These are phyloP conservation scores for Clanis bilineata DNA, from an alignment of 2,888 invertebrate species.

Conservation along the genomic window DNA sequence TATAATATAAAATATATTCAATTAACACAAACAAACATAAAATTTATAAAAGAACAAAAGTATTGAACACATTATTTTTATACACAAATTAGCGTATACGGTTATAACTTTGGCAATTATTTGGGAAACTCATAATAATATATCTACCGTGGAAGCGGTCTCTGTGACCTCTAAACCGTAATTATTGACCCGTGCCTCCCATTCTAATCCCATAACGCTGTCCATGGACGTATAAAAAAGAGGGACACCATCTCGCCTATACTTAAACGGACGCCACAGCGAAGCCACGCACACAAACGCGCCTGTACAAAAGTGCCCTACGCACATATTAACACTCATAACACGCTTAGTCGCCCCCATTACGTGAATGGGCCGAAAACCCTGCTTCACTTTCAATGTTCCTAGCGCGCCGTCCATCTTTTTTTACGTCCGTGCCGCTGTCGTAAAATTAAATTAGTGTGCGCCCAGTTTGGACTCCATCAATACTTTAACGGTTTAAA, in stretches of 20 bases:
- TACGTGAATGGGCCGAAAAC: no score
- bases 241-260: no score
- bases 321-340: no score
- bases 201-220: slow-evolving; percentile 39
- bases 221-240: no score
- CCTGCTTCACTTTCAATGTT: no score
- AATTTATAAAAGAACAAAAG: no score
- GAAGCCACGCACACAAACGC: no score
- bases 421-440: slow-evolving; percentile 39
- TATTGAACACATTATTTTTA: neutral
- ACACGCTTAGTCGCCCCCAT: no score
- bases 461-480: slow-evolving; percentile 45
- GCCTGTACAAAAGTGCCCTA: no score
- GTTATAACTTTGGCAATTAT: slow-evolving; percentile 1
- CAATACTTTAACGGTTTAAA: slow-evolving; percentile 42
- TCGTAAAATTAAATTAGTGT: slow-evolving; percentile 54
- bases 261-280: no score
- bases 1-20: no score
- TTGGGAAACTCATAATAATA: slow-evolving; percentile 42
- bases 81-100: neutral
- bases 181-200: slow-evolving; percentile 49
- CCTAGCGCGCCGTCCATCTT: slow-evolving; percentile 51
- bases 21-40: no score
- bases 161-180: slow-evolving; percentile 33
- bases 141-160: slow-evolving; percentile 47